A percentile compares a stretch with the other conserved stretches of the same genome.
Evolutionary conservation across 2,888 invertebrate species (phyloP).

Genomic region (Cephonodes hylas): DNA sequence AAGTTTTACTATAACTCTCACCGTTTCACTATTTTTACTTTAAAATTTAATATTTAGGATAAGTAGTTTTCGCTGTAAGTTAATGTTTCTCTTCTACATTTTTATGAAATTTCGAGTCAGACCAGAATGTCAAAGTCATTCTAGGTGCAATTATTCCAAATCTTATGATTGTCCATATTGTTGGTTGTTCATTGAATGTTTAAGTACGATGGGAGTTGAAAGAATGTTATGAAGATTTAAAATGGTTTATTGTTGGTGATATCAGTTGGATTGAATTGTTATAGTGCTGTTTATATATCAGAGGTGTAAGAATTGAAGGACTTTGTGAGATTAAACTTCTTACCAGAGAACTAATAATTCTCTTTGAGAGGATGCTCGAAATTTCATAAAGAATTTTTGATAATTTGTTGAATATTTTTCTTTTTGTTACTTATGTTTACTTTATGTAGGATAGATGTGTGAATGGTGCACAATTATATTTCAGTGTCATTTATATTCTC

Average conservation of each 20-base stretch:
- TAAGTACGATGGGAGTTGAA: not conserved
- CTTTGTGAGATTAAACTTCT: not conserved
- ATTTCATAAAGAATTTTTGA: not conserved
- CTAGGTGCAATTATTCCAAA: not conserved
- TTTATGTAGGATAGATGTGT: not conserved
- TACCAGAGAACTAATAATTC: not conserved
- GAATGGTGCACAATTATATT: not conserved
- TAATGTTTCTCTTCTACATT: constrained; percentile 11
- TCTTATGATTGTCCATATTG: not conserved
- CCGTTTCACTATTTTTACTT: constrained; percentile 65
- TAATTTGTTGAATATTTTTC: not conserved
- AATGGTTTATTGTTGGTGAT: not conserved
- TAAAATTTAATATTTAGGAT: constrained; percentile 46
- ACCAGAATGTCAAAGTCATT: not conserved
- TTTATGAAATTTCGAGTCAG: constrained; percentile 1
- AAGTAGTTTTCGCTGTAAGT: constrained; percentile 42
- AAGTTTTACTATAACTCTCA: constrained; percentile 67
- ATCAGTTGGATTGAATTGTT: not conserved
- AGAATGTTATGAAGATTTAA: not conserved
- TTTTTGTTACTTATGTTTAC: not conserved
- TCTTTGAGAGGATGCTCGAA: not conserved
- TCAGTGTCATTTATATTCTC: not conserved
- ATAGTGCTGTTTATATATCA: not conserved
- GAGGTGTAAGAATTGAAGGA: not conserved
- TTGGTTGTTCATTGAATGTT: not conserved